phyloP scores from a whole-genome alignment of 2,888 invertebrate genomes.

The Bimastos eiseni region DNA sequence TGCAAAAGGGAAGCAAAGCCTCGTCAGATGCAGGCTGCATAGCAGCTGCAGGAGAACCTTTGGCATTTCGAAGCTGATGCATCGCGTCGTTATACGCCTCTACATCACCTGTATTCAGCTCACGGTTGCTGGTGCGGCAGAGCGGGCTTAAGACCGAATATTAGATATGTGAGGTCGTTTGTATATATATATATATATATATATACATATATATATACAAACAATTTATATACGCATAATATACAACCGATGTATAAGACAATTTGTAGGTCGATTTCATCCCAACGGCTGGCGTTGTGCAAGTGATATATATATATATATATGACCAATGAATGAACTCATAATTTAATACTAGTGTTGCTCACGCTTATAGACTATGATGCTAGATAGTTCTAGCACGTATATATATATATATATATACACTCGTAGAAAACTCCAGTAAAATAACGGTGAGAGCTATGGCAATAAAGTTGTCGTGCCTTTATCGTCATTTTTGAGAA shows the following conservation, averaged over 20 bases:
- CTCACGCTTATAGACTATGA: neutral
- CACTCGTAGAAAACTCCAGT: too few relatives aligned
- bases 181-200: neutral
- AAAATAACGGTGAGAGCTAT: too few relatives aligned
- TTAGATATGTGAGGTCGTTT: neutral
- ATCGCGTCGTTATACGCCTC: neutral
- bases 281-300: neutral
- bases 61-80: constrained; percentile 3
- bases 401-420: neutral
- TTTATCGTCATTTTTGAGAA: too few relatives aligned
- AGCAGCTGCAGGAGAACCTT: neutral
- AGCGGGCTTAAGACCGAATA: neutral
- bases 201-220: too few relatives aligned
- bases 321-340: neutral
- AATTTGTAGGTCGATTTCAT: neutral
- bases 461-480: too few relatives aligned
- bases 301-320: neutral
- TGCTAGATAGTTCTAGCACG: neutral
- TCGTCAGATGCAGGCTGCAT: too few relatives aligned
- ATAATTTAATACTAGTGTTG: neutral
- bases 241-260: neutral
- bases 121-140: neutral
- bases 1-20: too few relatives aligned
- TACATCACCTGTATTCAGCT: neutral
- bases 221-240: too few relatives aligned